phyloP scores from a whole-genome alignment of 2,888 invertebrate genomes.

The Zaprionus bogoriensis region DNA sequence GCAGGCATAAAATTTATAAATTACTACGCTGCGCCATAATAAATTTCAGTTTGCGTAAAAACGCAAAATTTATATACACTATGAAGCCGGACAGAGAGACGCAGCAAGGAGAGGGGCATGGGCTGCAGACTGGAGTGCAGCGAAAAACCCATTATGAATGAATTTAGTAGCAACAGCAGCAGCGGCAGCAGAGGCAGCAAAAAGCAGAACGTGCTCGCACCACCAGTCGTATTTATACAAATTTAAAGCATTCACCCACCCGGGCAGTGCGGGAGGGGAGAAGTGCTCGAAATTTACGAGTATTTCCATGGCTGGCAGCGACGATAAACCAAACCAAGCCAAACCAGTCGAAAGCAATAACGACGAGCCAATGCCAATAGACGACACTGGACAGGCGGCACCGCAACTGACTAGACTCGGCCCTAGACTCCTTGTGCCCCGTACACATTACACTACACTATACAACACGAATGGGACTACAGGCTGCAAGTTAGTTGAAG shows the following conservation, averaged over 20 bases:
- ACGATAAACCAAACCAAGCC: slow-evolving; percentile 60
- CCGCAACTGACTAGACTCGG: slow-evolving; percentile 43
- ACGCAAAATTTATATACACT: slow-evolving; percentile 76
- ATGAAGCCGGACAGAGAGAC: slow-evolving; percentile 15
- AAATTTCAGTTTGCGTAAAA: slow-evolving; percentile 77
- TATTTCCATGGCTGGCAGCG: slow-evolving; percentile 71
- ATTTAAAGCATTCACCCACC: slow-evolving; percentile 63
- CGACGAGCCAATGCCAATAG: slow-evolving; percentile 74
- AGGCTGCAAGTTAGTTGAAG: slow-evolving; percentile 60
- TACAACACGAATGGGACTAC: slow-evolving; percentile 2
- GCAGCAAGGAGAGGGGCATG: background rate
- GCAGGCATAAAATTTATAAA: slow-evolving; percentile 78
- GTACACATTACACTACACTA: background rate
- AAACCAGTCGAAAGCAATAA: slow-evolving; percentile 74
- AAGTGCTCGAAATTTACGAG: slow-evolving; percentile 69
- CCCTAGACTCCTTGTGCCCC: slow-evolving; percentile 20
- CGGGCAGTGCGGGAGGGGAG: slow-evolving; percentile 1
- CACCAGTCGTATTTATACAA: slow-evolving; percentile 67
- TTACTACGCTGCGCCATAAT: slow-evolving; percentile 75
- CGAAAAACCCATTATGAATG: slow-evolving; percentile 77
- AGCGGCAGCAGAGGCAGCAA: slow-evolving; percentile 27
- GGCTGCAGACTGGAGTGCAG: slow-evolving; percentile 39
- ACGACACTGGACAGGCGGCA: slow-evolving; percentile 34
- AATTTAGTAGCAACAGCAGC: slow-evolving; percentile 65
- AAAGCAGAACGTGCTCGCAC: slow-evolving; percentile 53